Evolutionary conservation across 2,888 invertebrate genomes (phyloP), one percentile per base, ranked within the genome.

Genomic region (Apomyelois bistriatella): DNA sequence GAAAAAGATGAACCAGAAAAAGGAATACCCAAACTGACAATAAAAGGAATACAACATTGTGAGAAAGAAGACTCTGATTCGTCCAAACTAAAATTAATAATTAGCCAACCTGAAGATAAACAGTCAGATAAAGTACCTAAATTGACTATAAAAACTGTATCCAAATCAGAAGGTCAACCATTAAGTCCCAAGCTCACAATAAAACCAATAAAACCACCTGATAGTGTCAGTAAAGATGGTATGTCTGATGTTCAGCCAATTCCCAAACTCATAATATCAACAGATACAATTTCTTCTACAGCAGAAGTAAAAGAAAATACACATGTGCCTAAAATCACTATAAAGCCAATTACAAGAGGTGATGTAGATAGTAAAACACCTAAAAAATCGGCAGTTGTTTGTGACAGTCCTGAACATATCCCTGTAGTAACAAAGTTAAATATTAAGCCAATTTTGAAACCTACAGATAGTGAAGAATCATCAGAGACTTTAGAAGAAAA

Each of bases 301-400:
- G 47, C 68, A 57, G 82, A 82, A 53, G 56, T 65, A n/a, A 83
- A 78, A 68, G 86, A 87, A 63, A 75, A 68, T 69, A 65, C 79
- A 41, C 87, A 90, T 72, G 82, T 92, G 71, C 92, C 93, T 66
- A 92, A 92, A 82, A 82, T 93, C 54, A 92, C 92, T 52, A 92
- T 92, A 38, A 93, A 93, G 76, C 85, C 91, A 58, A 73, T 89
- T 28, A 66, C 75, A 56, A 85, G 82, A 67, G 60, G 65, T 51
- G 84, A 83, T 61, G 50, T 58, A 58, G 84, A 82, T 56, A 55
- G 60, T 41, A 81, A 79, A 62, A 67, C 72, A 60, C 66, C 70
- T 30, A 81, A 75, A 63, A 82, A 79, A 57, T 65, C 72, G 43
- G 54, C 60, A 56, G 52, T 59, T 53, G 59, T 68, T 46, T 71